phyloP scores from a whole-genome alignment of 2,888 invertebrate genomes.

The Mimumesa dahlbomi region DNA sequence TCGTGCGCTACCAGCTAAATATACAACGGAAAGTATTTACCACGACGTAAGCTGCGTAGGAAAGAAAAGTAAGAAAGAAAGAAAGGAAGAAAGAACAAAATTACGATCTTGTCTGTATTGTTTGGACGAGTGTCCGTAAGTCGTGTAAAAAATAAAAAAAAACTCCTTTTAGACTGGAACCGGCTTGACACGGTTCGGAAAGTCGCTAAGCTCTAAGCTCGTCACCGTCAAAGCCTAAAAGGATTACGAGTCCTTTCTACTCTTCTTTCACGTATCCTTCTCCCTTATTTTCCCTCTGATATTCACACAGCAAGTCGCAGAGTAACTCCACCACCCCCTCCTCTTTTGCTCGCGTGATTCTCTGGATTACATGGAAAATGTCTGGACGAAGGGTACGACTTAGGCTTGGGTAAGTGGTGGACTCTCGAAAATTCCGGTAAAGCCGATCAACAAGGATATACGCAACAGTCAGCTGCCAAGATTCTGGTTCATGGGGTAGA shows the following conservation, averaged over 20 bases:
- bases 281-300: neutral
- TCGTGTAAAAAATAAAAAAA: too few species aligned
- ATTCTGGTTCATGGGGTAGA: neutral
- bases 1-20: constrained; percentile 83
- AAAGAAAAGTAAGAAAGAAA: too few species aligned
- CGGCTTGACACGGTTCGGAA: constrained; percentile 61
- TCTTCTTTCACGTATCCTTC: neutral
- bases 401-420: constrained; percentile 6
- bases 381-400: constrained; percentile 18
- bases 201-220: constrained; percentile 63
- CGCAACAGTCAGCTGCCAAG: neutral
- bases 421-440: constrained; percentile 7
- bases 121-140: too few species aligned
- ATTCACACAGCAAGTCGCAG: neutral
- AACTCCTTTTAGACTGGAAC: constrained; percentile 58
- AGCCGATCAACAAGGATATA: constrained; percentile 18
- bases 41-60: too few species aligned
- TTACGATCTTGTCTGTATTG: too few species aligned
- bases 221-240: constrained; percentile 62
- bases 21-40: constrained; percentile 3
- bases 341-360: constrained; percentile 5
- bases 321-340: too few species aligned
- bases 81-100: neutral
- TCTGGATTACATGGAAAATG: constrained; percentile 35
- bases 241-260: constrained; percentile 52